Percentiles rank a stretch among this genome's conserved stretches.
Evolutionary conservation across 2,888 invertebrate species (phyloP).

Genomic region (Diplolepis rosae): DNA sequence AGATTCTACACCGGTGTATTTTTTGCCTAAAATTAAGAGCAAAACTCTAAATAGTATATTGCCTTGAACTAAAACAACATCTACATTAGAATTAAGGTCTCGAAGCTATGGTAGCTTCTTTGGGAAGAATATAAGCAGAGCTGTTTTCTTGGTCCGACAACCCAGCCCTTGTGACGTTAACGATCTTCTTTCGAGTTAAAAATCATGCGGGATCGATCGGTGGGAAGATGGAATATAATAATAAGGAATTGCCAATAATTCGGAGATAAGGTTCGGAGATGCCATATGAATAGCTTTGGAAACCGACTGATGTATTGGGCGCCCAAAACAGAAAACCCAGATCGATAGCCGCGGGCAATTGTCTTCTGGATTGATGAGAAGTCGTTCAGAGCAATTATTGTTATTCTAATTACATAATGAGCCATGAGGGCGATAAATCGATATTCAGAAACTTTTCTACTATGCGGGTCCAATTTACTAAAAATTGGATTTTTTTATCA

Average conservation of each 20-base stretch:
- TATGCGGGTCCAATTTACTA: neutral
- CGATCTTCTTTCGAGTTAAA: slow-evolving; percentile 28
- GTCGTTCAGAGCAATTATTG: slow-evolving; percentile 69
- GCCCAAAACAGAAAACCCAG: slow-evolving; percentile 19
- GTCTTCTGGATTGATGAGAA: slow-evolving; percentile 69
- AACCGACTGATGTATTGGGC: slow-evolving; percentile 25
- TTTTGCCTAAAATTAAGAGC: no score
- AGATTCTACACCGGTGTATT: no score
- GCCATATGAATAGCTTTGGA: slow-evolving; percentile 11
- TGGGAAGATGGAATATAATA: slow-evolving; percentile 41
- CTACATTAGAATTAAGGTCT: neutral
- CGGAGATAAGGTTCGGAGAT: slow-evolving; percentile 34
- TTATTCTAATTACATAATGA: slow-evolving; percentile 71
- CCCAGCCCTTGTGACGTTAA: slow-evolving; percentile 35
- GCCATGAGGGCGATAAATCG: slow-evolving; percentile 48
- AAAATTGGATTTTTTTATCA: no score
- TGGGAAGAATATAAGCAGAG: neutral
- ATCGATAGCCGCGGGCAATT: slow-evolving; percentile 56
- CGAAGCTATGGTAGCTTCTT: neutral
- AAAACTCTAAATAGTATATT: no score
- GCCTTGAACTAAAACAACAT: no score
- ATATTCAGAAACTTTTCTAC: neutral
- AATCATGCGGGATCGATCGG: slow-evolving; percentile 34
- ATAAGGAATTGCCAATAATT: slow-evolving; percentile 36
- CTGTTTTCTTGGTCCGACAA: neutral